Base-by-base conservation (phyloP, 2,888 invertebrate species). In the Rhimphoctona megacephalus region DNA sequence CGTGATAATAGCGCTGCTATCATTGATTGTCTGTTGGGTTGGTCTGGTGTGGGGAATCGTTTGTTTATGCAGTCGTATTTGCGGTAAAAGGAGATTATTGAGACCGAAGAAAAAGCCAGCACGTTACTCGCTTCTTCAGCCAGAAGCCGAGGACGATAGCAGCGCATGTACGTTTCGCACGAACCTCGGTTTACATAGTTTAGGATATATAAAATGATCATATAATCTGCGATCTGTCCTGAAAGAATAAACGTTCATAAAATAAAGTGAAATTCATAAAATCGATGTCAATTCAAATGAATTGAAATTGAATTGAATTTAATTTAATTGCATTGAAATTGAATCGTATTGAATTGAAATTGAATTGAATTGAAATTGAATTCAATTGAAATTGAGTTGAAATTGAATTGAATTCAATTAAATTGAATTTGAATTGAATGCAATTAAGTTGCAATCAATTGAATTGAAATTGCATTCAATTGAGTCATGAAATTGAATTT, bases 1-100 rank as follows among this genome's bases (percentile, higher is more conserved):
- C 95, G 98, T 98, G 61, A 97, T 97, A 90, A 96, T 99, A 91
- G 97, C 97, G 81, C 95, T 97, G 77, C 90, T 95, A 36, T 94
- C 94, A 43, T 95, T 96, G 90, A 94, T 96, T 66, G 94, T 96
- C 85, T 96, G 96, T 93, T 95, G 96, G 91, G 96, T 96, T 74
- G 96, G 96, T 70, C 94, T 95, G 39, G 95, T 96, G 87, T 97
- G 96, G 96, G 96, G 96, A 64, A 92, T 96, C 25, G 95, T 96
- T 33, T 96, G 96, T 90, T 93, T 96, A 17, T 97, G 96, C 90
- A 95, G 96, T 76, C 95, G 94, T 89, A 95, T 94, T 91, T 96
- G 95, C 92, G 94, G 92, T 86, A 95, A 94, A 61, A 95, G 95
- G 88, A 94, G 95, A 77, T 94, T 94, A 46, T 94, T 95, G 88